Conservation (phyloP, 2,113 vertebrate genomes). For the Arenaria interpres region DNA sequence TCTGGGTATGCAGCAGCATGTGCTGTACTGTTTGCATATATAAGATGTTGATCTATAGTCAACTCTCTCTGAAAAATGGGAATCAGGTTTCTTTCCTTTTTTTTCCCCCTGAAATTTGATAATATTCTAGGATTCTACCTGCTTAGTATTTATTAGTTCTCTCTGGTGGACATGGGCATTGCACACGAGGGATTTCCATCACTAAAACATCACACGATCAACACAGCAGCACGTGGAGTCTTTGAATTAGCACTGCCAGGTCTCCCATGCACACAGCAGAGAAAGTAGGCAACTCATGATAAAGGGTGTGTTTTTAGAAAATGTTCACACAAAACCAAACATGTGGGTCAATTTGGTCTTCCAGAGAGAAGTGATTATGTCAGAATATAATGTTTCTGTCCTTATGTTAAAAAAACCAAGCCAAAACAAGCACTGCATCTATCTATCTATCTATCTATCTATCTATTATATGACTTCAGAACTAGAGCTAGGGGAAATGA, state of each 20-base stretch:
- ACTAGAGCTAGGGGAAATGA: not conserved
- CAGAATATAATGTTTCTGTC: not conserved
- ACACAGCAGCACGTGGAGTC: not conserved
- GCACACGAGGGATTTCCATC: not conserved
- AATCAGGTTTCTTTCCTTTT: not conserved
- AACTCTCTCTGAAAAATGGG: not conserved
- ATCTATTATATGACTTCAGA: not conserved
- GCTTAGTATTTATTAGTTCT: not conserved
- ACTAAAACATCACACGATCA: not conserved
- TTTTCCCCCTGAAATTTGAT: not conserved
- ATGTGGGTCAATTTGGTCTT: conserved; percentile 6
- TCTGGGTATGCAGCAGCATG: not conserved
- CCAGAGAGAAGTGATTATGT: not conserved
- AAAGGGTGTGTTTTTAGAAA: not conserved
- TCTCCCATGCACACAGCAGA: not conserved
- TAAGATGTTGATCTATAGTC: not conserved
- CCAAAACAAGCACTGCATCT: not conserved
- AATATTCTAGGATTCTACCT: not conserved
- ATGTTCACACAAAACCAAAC: not conserved
- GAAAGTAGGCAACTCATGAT: not conserved
- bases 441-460: too few relatives aligned
- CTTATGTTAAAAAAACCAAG: not conserved
- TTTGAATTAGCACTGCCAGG: not conserved
- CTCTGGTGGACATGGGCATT: not conserved
- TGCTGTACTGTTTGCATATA: not conserved